Conservation (phyloP, 2,888 invertebrate species). For the Himalopsyche kuldschensis region DNA sequence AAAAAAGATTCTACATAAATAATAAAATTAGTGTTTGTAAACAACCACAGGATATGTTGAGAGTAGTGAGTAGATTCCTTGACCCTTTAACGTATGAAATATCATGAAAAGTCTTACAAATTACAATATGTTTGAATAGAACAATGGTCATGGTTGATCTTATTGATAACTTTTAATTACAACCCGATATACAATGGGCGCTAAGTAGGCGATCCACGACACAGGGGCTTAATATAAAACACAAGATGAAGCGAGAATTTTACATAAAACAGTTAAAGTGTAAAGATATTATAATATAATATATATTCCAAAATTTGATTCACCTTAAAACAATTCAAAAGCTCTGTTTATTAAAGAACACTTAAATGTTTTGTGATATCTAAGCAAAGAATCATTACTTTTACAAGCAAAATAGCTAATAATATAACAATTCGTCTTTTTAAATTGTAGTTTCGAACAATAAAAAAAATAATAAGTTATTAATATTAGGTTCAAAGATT, state of each 20-base stretch:
- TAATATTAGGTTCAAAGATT: not conserved
- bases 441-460: not conserved
- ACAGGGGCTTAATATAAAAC: not conserved
- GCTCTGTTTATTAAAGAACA: not conserved
- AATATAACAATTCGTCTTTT: not conserved
- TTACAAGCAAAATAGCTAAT: not conserved
- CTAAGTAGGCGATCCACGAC: not conserved
- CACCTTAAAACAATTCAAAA: not conserved
- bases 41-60: constrained; percentile 1
- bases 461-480: not conserved
- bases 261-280: not conserved
- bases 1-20: not conserved
- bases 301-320: not conserved
- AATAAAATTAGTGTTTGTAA: not conserved
- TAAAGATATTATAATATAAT: not conserved
- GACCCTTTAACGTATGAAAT: not conserved
- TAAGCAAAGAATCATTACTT: not conserved
- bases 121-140: not conserved
- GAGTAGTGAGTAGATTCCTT: not conserved
- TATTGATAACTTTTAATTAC: not conserved
- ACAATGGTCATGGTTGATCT: not conserved
- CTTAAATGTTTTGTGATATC: not conserved
- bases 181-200: not conserved
- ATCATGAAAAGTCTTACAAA: not conserved
- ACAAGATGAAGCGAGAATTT: not conserved